Evolutionary conservation across 2,888 invertebrate genomes (phyloP), one percentile per base, ranked within the genome.

Genomic region (Rugalucina vietnamica): DNA sequence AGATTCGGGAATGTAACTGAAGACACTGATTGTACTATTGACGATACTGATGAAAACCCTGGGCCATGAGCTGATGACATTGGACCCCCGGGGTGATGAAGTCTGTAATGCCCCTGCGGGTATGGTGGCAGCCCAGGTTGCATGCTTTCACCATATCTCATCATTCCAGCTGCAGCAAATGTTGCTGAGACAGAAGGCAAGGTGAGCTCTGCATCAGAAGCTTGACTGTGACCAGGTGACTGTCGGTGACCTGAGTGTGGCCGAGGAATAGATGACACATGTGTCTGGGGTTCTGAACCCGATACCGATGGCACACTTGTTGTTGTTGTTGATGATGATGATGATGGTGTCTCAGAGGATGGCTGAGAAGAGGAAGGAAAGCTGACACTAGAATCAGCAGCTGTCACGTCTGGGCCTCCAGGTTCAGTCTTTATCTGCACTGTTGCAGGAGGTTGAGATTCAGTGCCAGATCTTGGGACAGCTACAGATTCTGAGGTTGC

Each of bases 111-210:
- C 21, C 65, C 65, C 34, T 65, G 65, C 14, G 43, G 27, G 37
- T 76, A 82, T 37, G 77, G 80, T 14, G 79, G 73, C 43, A 77
- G 69, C 5, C 60, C 81, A 0, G 21, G 70, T 8, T 60, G 74
- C 37, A 72, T 76, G 57, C 80, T 69, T 54, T 82, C 86, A 27
- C 82, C 83, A 57, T 84, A 78, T 83, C 86, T 77, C 77, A 80
- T 83, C 82, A 84, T 85, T 34, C 89, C 87, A 18, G 84, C 89
- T 14, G 89, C 85, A 49, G 88, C 85, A 84, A 87, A 87, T 12
- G 87, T 81, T 27, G 84, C 85, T 8, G 88, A 87, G n/a, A 87
- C 88, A 37, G 88, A 87, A 18, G 87, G 88, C n/a, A 85, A 76
- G 49, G 82, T 81, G 8, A 82, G 39, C 24, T 87, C 85, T 71